These are phyloP conservation scores for Muntiacus reevesi DNA, from an alignment of 2,113 vertebrate genomes.

Conservation along the genomic window DNA sequence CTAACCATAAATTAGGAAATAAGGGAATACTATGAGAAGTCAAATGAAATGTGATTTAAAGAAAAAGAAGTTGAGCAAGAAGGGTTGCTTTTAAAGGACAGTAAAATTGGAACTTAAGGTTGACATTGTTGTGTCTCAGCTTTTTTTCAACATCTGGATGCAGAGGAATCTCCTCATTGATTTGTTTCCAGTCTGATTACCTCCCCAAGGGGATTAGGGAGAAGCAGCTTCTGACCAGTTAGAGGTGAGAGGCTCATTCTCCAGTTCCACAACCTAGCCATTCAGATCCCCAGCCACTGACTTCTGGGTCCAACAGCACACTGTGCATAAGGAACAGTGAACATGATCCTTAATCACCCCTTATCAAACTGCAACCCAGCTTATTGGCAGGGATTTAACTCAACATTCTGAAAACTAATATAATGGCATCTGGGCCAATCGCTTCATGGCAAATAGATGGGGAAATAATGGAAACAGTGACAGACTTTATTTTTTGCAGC, in stretches of 20 bases:
- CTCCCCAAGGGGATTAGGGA: background rate
- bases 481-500: background rate
- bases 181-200: background rate
- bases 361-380: background rate
- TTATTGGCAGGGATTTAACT: conserved; percentile 21
- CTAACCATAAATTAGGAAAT: background rate
- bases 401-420: background rate
- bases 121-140: background rate
- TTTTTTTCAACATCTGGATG: background rate
- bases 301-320: background rate
- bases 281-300: background rate
- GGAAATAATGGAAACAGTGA: background rate
- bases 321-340: background rate
- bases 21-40: background rate
- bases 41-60: background rate
- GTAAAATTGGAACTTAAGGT: background rate
- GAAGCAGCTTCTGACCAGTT: background rate
- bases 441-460: background rate
- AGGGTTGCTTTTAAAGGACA: background rate
- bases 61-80: background rate
- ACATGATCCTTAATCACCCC: background rate
- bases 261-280: background rate
- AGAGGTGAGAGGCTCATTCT: background rate
- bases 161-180: background rate
- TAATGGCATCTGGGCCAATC: background rate